Conservation (phyloP, 2,113 vertebrate genomes). For the Mobula birostris region DNA sequence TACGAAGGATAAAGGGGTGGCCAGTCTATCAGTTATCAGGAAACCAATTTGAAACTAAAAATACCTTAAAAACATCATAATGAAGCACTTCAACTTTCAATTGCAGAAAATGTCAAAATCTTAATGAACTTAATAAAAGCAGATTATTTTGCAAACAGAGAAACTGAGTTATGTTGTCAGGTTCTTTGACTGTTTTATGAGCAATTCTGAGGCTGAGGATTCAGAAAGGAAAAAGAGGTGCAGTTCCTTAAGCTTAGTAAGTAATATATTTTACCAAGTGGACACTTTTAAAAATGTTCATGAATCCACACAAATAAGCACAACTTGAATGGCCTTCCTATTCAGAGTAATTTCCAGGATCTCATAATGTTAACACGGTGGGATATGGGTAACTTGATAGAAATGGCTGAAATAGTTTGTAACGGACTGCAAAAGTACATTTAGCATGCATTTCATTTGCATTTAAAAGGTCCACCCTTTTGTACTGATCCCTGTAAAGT, state of each 20-base stretch:
- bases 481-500: neutral
- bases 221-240: too few relatives aligned
- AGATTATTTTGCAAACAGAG: too few relatives aligned
- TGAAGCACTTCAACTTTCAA: neutral
- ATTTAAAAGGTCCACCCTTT: neutral
- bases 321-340: neutral
- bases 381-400: neutral
- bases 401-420: neutral
- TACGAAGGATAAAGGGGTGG: neutral
- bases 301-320: neutral
- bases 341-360: too few relatives aligned
- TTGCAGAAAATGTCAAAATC: too few relatives aligned
- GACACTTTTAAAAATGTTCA: too few relatives aligned
- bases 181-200: too few relatives aligned
- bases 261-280: too few relatives aligned
- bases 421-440: neutral
- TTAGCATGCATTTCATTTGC: neutral
- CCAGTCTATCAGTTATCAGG: neutral
- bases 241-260: too few relatives aligned
- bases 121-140: too few relatives aligned
- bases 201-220: too few relatives aligned
- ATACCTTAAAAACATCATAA: neutral
- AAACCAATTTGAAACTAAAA: neutral
- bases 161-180: too few relatives aligned
- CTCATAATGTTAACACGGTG: neutral